Base-by-base conservation (phyloP, 1,140 invertebrate genomes). In the Eriocheir sinensis region DNA sequence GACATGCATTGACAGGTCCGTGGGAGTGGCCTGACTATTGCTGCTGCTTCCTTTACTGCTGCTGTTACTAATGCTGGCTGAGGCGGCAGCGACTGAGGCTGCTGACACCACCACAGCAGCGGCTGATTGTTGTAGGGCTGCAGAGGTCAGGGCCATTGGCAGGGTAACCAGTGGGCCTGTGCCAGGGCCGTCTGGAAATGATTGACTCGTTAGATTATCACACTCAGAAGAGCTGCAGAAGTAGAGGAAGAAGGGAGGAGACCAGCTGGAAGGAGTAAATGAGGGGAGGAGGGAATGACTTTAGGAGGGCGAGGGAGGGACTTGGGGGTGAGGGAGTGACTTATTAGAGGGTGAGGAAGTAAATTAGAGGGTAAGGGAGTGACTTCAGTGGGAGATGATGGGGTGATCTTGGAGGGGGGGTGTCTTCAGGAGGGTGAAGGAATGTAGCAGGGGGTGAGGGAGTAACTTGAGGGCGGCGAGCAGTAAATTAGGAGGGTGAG, bases 81-180 rank as follows among this genome's bases (percentile, higher is more conserved):
- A 40, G 79, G 89, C 93, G 30, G 89, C 94, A 53, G 93, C 48
- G 44, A 88, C 85, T 21, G 93, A 81, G 41, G 92, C 41, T 21
- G 80, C 80, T 15, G 60, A 81, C 15, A 60, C 81, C 34, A 60
- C 92, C n/a, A 72, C 93, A 36, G 93, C 93, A 41, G 81, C 94
- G 17, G 94, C 94, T 6, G 94, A 91, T 89, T 94, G 94, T 32
- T 94, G 94, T 0, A 94, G 81, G 2, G 94, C 94, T 15, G 94
- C 94, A 0, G 94, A 94, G 21, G 94, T 94, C 32, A 94, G 40
- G n/a, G 94, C 94, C 94, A 94, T 94, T 1, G 94, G 94, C 9
- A 94, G 89, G 32, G 89, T 94, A 41, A 94, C 94, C 34, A 94
- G 94, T 2, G 89, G 79, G 32, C 89, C 89, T 36, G 88, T 83